Base-by-base conservation (phyloP, 1,140 invertebrate genomes). In the Hormaphis cornu region DNA sequence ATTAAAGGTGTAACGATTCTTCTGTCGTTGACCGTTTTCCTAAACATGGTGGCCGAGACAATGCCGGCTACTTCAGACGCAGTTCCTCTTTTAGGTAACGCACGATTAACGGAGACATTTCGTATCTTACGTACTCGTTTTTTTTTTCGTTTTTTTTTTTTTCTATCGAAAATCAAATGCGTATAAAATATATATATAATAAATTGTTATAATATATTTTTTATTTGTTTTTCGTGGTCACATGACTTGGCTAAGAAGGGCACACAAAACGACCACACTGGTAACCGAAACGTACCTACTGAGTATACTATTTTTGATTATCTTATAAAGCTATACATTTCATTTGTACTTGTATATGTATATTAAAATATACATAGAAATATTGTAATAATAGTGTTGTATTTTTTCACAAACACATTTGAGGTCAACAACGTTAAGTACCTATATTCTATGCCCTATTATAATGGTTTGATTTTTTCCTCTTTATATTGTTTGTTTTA, bases 1-100 rank as follows among this genome's bases (percentile, higher is more conserved):
- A 77, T 77, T 79, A 74, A 81, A 90, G 88, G 89, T 78, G 89
- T 92, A 73, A 92, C 89, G 76, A 92, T 93, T 81, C 85, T 93
- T 74, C 86, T 93, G 78, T 91, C 89, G 76, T 83, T 93, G 78
- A 91, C 89, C 78, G 89, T 93, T 77, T 93, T 93, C 82, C 87
- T 91, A 81, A 86, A 93, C 78, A 86, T 93, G 81, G 84, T 93
- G 71, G 88, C 85, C 72, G 83, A 89, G 82, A 86, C 88, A 76
- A 90, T 91, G 82, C 89, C 89, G 70, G 87, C 88, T 72, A 91
- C 89, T 58, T 89, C 88, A 70, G 89, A 91, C 77, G 88, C 89
- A 73, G 86, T 92, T 69, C 90, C 90, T 72, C 82, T 92, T 74
- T 87, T 92, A 83, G 89, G 89, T 90, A 82, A 81, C 46, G 24